Base-by-base conservation (phyloP, 35 echinoderm and acorn worm species). In the Anneissia japonica region DNA sequence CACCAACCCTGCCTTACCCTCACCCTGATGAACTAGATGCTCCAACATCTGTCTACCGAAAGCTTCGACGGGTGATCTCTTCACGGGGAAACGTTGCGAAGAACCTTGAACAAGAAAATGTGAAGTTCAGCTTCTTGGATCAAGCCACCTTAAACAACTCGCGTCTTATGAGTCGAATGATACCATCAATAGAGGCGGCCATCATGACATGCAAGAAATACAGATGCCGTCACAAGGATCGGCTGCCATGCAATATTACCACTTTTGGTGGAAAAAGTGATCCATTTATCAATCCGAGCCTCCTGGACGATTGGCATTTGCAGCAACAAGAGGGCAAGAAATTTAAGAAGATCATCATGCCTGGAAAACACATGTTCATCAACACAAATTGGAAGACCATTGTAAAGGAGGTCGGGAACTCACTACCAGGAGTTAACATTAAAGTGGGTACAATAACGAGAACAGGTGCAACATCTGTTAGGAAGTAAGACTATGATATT, bases 61-160 rank as follows among this genome's bases (percentile, higher is more conserved):
- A 91, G 75, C 77, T 94, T 74, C 85, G 91, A 21, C 72, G 87
- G 77, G 89, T 84, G 16, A 77, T 94, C 13, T 89, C 91, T 31
- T 87, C 41, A 35, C 73, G 81, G 55, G 74, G 89, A 73, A 85
- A 84, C 79, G 72, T 89, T 76, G 31, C 77, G 39, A 41, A 82
- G 38, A 90, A 85, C 38, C 41, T 85, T 28, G 87, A 93, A n/a
- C 81, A 85, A 76, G 77, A 90, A 28, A 91, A 91, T 0, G 91
- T 93, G 5, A 93, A 92, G 56, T 99, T 99, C 84, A 99, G 92
- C 39, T 99, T 99, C 84, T 41, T 99, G 28, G 96, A 99, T 45
- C 89, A 99, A 39, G 82, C 78, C 28, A 73, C 91, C 31, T 73
- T 99, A 31, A 91, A 91, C 79, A 89, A 91, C 76, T 55, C 86